Percentiles rank a stretch among this genome's conserved stretches.
These are phyloP conservation scores for Helarctos malayanus DNA, from an alignment of 2,797 vertebrate genomes.

Conservation along the genomic window DNA sequence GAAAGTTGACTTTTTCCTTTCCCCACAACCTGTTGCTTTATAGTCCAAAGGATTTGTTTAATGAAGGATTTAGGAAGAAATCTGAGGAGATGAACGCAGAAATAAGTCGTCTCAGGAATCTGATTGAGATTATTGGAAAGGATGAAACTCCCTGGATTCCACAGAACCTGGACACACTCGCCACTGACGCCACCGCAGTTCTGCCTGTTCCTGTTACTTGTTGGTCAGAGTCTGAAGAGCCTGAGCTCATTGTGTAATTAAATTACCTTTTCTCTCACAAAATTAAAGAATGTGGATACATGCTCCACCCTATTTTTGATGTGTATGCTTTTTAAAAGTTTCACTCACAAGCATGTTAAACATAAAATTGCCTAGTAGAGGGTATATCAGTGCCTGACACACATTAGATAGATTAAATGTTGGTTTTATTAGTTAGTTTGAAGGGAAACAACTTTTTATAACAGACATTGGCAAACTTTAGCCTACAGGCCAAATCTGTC, in stretches of 20 bases:
- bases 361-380: background rate
- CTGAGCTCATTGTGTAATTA: background rate
- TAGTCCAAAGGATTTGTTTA: background rate
- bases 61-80: background rate
- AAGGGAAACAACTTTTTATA: background rate
- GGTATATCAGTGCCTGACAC: background rate
- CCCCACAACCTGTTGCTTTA: background rate
- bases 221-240: rapidly evolving
- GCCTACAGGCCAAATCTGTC: background rate
- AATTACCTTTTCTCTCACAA: background rate
- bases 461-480: background rate
- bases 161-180: rapidly evolving
- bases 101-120: background rate
- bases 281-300: background rate
- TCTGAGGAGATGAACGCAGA: background rate
- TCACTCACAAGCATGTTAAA: background rate
- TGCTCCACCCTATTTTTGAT: background rate
- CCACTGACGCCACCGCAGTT: background rate
- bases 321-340: background rate
- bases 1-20: background rate
- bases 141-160: background rate
- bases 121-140: background rate
- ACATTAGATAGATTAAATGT: background rate
- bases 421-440: background rate
- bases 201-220: background rate